Base-by-base conservation (phyloP, 2,113 vertebrate species). In the Bolborhynchus lineola region DNA sequence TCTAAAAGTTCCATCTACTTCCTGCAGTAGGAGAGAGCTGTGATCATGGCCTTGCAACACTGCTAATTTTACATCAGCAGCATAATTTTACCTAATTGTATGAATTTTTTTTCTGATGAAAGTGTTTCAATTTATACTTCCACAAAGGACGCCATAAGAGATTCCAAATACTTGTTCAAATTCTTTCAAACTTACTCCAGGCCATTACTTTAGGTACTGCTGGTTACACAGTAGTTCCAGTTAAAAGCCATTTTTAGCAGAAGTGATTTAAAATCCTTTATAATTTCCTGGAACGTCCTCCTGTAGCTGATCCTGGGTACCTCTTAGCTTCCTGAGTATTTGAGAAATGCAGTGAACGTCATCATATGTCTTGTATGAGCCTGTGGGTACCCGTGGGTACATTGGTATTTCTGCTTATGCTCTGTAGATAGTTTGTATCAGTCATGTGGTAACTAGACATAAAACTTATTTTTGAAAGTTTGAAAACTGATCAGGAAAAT, bases 41-140 rank as follows among this genome's bases (percentile, higher is more conserved):
- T 16, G 17, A 11, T 9, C 1, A 9, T 37, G 50, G 25, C 26
- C 46, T 13, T 59, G 10, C 14, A 15, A 21, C 2, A 1, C 17
- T n/a, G 21, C 24, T 39, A 2, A 37, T 72, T 78, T 39, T 75
- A n/a, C 20, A 59, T 50, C 50, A 76, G 35, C 21, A 53, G 31
- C 1, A 0, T n/a, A 17, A 37, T 67, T 84, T 31, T 10, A 26
- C 26, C 25, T 37, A 29, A 59, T 10, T 2, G 2, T 13, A 7
- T 10, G 6, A 11, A 1, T 15, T 10, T 28, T 71, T 52, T 59
- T n/a, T 39, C 19, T 47, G 19, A 33, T 88, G 33, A 79, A 76
- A 47, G 33, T 16, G 2, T 59, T 92, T 90, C 17, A 16, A 2
- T 64, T 84, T 76, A 3, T 69, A 33, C 26, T 62, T 67, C 24